Conservation (phyloP, 2,113 vertebrate species). For the Paradoxurus hermaphroditus region DNA sequence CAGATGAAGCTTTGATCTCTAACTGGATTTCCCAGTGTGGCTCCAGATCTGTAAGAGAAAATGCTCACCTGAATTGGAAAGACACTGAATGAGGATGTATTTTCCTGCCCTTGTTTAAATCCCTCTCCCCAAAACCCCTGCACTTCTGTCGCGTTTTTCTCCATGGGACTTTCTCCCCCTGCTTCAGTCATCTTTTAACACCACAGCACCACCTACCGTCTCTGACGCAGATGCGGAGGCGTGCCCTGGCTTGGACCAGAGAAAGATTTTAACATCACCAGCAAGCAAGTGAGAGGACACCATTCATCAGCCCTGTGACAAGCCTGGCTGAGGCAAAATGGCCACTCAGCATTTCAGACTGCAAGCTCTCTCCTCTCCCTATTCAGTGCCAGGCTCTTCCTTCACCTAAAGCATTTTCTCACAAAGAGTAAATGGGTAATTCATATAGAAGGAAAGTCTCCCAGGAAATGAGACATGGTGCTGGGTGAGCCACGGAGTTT, state of each 20-base stretch:
- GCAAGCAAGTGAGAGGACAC: neutral
- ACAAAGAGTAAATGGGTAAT: conserved; percentile 48
- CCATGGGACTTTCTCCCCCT: accelerated
- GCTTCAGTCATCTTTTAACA: neutral
- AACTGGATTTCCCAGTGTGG: neutral
- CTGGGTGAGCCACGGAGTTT: accelerated
- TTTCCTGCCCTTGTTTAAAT: neutral
- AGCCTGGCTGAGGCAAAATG: conserved; percentile 3
- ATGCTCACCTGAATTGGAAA: neutral
- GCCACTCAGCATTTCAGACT: conserved; percentile 41
- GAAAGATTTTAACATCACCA: neutral
- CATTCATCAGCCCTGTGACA: conserved; percentile 41
- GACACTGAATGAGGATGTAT: neutral
- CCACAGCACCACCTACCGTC: conserved; percentile 45
- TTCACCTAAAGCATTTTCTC: conserved; percentile 22
- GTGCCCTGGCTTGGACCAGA: neutral
- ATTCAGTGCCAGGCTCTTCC: neutral
- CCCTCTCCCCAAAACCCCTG: accelerated
- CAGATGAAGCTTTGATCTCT: neutral
- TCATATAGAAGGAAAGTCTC: conserved; percentile 35
- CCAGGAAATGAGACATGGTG: neutral
- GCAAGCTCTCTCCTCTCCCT: neutral
- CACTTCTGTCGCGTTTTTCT: neutral
- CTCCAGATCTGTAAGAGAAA: neutral
- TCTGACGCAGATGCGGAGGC: neutral